Conservation (phyloP, 2,113 vertebrate species). For the Pygathrix nemaeus region DNA sequence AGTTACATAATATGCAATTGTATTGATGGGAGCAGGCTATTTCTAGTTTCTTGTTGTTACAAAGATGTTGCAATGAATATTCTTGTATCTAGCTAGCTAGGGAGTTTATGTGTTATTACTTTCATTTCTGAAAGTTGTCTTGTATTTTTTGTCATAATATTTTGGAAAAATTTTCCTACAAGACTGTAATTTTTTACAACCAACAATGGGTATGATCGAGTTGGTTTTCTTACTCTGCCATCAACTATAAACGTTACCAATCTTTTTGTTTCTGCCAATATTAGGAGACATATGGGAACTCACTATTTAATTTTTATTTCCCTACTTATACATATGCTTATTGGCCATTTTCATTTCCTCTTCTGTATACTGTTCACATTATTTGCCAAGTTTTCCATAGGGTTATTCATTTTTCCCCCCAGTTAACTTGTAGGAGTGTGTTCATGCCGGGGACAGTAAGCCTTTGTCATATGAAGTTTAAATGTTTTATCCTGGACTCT, state of each 20-base stretch:
- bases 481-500: neutral
- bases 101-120: neutral
- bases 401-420: neutral
- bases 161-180: neutral
- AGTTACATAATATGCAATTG: neutral
- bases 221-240: neutral
- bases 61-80: neutral
- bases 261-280: constrained; percentile 11
- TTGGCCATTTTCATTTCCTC: constrained; percentile 28
- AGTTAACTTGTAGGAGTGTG: neutral
- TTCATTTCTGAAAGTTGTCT: constrained; percentile 2
- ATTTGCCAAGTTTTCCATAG: neutral
- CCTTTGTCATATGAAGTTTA: neutral
- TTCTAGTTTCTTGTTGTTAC: neutral
- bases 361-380: neutral
- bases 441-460: neutral
- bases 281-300: neutral
- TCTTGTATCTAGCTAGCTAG: neutral
- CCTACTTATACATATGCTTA: neutral
- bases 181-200: neutral
- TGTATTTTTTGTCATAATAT: neutral
- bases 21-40: neutral
- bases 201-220: neutral
- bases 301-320: neutral
- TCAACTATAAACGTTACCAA: neutral